Conservation (phyloP, 2,888 invertebrate species). For the Linyphia triangularis region DNA sequence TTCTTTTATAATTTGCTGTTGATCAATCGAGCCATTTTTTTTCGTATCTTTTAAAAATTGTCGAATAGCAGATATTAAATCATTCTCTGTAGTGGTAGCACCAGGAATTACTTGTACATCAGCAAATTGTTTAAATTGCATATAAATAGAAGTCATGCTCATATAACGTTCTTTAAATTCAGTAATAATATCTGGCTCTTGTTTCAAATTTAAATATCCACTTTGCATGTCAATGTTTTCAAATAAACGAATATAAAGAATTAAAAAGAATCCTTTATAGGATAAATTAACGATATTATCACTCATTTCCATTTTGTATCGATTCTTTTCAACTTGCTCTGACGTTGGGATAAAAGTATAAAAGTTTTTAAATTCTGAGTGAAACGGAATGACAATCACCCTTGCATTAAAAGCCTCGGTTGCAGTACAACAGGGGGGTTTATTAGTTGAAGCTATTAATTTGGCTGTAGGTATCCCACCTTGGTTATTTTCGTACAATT, state of each 20-base stretch:
- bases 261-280: constrained; percentile 6
- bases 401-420: constrained; percentile 14
- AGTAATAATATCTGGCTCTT: not conserved
- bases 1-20: not conserved
- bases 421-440: not conserved
- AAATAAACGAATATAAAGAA: constrained; percentile 34
- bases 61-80: constrained; percentile 28
- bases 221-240: constrained; percentile 2
- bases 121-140: constrained; percentile 20
- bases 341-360: not conserved
- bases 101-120: not conserved
- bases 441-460: constrained; percentile 31
- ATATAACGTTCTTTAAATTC: constrained; percentile 20
- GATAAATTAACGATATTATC: constrained; percentile 20
- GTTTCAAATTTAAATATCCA: constrained; percentile 4
- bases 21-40: not conserved
- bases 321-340: not conserved
- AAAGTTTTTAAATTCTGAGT: not conserved
- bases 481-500: constrained; percentile 29
- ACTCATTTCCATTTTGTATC: constrained; percentile 5
- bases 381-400: not conserved
- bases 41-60: constrained; percentile 27
- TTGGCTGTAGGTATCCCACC: constrained; percentile 22
- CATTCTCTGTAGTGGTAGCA: not conserved
- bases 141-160: constrained; percentile 8